Conservation (phyloP, 2,888 invertebrate species). For the Podotricha telesiphe region DNA sequence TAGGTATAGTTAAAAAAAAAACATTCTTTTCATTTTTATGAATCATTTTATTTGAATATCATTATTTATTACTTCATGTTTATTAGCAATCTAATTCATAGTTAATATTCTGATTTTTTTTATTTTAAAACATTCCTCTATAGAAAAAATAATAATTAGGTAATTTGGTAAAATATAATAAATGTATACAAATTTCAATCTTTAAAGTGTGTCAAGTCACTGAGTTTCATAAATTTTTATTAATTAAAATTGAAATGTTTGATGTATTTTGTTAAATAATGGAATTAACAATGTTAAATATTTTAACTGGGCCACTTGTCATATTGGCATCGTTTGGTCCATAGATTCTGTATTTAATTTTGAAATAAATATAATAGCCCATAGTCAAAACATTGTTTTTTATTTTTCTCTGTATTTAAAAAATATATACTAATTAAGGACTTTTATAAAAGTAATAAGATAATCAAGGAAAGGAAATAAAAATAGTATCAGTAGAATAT, state of each 20-base stretch:
- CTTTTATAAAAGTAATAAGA: too few species aligned
- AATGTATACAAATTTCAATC: background rate
- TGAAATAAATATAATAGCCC: slow-evolving; percentile 71
- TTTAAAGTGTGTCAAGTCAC: slow-evolving; percentile 1
- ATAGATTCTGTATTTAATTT: slow-evolving; percentile 68
- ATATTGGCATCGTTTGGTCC: slow-evolving; percentile 58
- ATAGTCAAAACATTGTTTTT: slow-evolving; percentile 50
- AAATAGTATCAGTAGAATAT: too few species aligned
- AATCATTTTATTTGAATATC: background rate
- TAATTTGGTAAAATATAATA: background rate
- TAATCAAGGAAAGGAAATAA: too few species aligned
- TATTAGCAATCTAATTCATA: background rate
- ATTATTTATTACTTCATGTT: slow-evolving; percentile 11
- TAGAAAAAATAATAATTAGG: background rate
- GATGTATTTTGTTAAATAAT: slow-evolving; percentile 56
- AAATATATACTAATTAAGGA: too few species aligned
- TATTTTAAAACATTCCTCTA: background rate
- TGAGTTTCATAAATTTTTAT: slow-evolving; percentile 4
- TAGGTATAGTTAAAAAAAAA: background rate
- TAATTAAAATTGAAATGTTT: slow-evolving; percentile 40
- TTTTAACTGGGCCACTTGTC: slow-evolving; percentile 52
- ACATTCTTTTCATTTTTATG: background rate
- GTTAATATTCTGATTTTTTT: background rate
- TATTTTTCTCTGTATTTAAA: slow-evolving; percentile 29
- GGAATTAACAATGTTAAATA: slow-evolving; percentile 29